Conservation (phyloP, 2,888 invertebrate genomes). For the Gonocerus acuteangulatus region DNA sequence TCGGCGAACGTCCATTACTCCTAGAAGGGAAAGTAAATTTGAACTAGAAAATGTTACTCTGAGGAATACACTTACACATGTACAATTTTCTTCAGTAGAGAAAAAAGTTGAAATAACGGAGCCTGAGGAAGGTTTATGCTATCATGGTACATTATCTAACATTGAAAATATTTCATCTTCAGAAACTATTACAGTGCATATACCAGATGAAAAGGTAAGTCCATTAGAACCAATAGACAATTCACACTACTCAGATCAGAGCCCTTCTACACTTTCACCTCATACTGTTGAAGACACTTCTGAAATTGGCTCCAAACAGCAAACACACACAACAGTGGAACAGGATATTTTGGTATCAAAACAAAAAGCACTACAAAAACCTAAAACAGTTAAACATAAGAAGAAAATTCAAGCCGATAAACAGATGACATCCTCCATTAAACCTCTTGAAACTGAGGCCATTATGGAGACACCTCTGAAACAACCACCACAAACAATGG, state of each 20-base stretch:
- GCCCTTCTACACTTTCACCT: no score
- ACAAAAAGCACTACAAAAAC: not conserved
- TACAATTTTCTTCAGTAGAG: not conserved
- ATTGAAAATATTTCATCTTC: not conserved
- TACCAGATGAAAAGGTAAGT: no score
- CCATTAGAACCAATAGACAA: no score
- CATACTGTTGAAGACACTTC: no score
- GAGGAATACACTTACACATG: no score
- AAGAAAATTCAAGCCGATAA: not conserved
- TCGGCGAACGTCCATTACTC: slow-evolving; percentile 31
- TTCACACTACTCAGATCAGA: no score
- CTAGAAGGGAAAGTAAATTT: slow-evolving; percentile 30
- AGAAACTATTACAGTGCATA: no score
- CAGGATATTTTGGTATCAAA: no score
- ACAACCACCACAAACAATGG: not conserved
- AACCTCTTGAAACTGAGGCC: not conserved
- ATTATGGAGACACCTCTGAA: not conserved
- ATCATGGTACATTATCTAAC: not conserved
- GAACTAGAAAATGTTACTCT: not conserved
- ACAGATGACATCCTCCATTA: not conserved
- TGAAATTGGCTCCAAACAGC: no score
- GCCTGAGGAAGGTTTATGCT: not conserved
- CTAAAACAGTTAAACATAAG: not conserved
- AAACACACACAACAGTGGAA: no score
- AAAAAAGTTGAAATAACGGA: not conserved